Base-by-base conservation (phyloP, 1,140 invertebrate species). In the Brachionus angularis region DNA sequence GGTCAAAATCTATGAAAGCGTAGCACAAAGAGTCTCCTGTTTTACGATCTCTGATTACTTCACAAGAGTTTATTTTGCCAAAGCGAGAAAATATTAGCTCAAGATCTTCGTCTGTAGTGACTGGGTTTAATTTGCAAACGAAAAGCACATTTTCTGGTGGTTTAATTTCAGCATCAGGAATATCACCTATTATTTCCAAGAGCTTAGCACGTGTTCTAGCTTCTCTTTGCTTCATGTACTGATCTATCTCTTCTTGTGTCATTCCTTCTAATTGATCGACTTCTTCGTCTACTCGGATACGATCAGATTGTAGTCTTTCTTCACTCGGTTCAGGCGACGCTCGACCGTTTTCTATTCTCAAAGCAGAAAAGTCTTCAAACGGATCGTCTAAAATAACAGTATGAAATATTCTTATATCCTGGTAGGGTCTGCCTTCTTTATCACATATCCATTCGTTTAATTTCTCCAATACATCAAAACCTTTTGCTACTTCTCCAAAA, bases 81-180 rank as follows among this genome's bases (percentile, higher is more conserved):
- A 98, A 98, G 75, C 94, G 84, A 76, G 91, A 92, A 77, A 98
- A 99, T 74, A 99, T 98, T 25, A 98, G 93, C 84, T 97, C 91
- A 50, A 98, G 83, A 82, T 98, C 94, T 75, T 98, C 94, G 79
- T 96, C 94, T 34, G 87, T 93, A 3, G 96, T 99, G 0, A 98
- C 93, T 27, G 96, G 94, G 85, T 99, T 99, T n/a, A 99, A 83
- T 84, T 99, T 99, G 82, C 96, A 99, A 5, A 99, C 91, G 84
- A 99, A 99, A 0, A 99, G 82, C 10, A 99, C 93, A 85, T 98
- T 98, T 83, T 99, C 96, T 7, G 95, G 94, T 0, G 96, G 96
- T 21, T 91, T 92, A 78, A 96, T 90, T 46, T 99, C 95, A 42
- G 90, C 93, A 12, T 72, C 50, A 12, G 64, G 53, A 29, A 71